Evolutionary conservation across 2,797 vertebrate genomes (phyloP).

Genomic region (Cyclura pinguis): DNA sequence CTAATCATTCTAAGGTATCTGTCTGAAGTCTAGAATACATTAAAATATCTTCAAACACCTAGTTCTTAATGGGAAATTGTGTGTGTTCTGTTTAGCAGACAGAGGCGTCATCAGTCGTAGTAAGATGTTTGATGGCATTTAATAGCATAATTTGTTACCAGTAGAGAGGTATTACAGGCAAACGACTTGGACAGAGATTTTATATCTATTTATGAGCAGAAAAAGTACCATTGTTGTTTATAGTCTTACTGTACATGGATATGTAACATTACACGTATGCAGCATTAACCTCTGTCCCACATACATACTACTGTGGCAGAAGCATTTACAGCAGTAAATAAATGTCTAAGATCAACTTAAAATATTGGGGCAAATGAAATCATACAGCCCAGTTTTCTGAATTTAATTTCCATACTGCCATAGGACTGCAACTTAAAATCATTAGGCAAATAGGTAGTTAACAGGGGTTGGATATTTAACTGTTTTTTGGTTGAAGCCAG

Average conservation of each 20-base stretch:
- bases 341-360: conserved; percentile 1
- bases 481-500: background rate
- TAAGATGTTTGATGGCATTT: conserved; percentile 15
- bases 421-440: background rate
- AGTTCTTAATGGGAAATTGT: background rate
- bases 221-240: background rate
- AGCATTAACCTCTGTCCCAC: background rate
- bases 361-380: background rate
- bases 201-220: background rate
- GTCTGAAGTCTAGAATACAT: background rate
- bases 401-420: background rate
- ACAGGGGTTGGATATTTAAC: background rate
- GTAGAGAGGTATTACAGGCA: conserved; percentile 1
- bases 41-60: background rate
- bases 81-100: background rate
- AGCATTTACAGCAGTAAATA: background rate
- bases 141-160: background rate
- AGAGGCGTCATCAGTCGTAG: background rate
- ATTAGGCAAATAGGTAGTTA: background rate
- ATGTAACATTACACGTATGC: conserved; percentile 8
- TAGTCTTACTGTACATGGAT: background rate
- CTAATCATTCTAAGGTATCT: background rate
- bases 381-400: background rate
- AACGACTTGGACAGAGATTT: background rate
- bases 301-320: background rate